Evolutionary conservation across 2,888 invertebrate genomes (phyloP), one percentile per base, ranked within the genome.

Genomic region (Rhingia rostrata): DNA sequence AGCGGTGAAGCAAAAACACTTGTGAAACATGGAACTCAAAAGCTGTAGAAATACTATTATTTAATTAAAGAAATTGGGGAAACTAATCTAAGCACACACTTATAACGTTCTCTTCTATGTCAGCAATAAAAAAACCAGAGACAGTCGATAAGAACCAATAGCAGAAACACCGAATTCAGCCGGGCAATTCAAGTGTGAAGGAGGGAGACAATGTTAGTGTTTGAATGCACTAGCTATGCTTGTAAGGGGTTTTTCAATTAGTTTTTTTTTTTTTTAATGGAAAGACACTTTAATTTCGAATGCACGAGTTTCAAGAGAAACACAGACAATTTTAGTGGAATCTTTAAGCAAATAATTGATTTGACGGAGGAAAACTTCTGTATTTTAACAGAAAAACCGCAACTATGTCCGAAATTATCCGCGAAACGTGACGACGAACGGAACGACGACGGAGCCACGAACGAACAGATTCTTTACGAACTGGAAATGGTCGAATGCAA

Each of bases 361-460:
- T 56, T 41, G 47, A 7, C 35, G 41, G 47, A 49, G 4, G 64
- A 41, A 53, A 43, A 39, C 49, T 73, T 73, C 49, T 33, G 67
- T 47, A 58, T 33, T 60, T 69, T 72, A 30, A 39, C 43, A 66
- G 60, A 66, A 75, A 22, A 64, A 80, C 41, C 53, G 47, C 56
- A 53, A 64, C 58, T 80, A 83, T 64, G 70, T 61, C 66, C 79
- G 79, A 84, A 49, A 75, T 47, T 49, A 84, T 80, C 66, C 70
- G 79, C 74, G 61, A 84, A 61, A 75, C 74, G 84, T 70, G 79
- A 79, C 79, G 58, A 75, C 84, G 70, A 84, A 54, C 51, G 77
- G 67, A 66, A 72, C 75, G 77, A 84, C 73, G 64, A 79, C 83
- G 74, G 51, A 84, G 75, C 70, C 84, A 84, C 84, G 70, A 79